phyloP scores from a whole-genome alignment of 2,888 invertebrate species.

The Bursaphelenchus okinawaensis region DNA sequence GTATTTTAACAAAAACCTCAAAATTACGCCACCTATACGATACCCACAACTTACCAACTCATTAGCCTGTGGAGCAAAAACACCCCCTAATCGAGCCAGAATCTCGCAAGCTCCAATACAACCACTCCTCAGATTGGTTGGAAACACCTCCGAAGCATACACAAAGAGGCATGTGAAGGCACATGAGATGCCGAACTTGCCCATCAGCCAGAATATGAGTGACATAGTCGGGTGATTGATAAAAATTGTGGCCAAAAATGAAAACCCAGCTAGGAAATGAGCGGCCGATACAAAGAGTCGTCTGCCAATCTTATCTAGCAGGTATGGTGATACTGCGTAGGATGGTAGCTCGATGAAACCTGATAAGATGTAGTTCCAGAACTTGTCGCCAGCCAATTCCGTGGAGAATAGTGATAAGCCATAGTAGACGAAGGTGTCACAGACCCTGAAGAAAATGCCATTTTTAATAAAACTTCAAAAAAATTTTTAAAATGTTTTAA shows the following conservation, averaged over 20 bases:
- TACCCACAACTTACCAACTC: conserved; percentile 1
- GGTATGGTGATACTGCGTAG: conserved; percentile 41
- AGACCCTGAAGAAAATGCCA: conserved; percentile 7
- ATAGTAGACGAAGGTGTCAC: conserved; percentile 39
- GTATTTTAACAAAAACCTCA: background rate
- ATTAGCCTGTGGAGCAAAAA: conserved; percentile 8
- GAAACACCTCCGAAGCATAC: conserved; percentile 45
- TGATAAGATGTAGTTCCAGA: conserved; percentile 37
- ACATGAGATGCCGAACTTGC: conserved; percentile 42
- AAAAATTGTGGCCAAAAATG: conserved; percentile 5
- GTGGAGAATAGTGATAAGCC: conserved; percentile 47
- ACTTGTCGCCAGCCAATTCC: conserved; percentile 43
- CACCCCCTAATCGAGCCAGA: conserved; percentile 10
- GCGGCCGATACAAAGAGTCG: conserved; percentile 20
- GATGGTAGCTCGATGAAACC: conserved; percentile 50
- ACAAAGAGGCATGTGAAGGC: conserved; percentile 49
- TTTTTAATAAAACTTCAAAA: background rate
- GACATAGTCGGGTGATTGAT: conserved; percentile 1
- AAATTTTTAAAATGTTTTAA: no score
- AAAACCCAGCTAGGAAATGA: conserved; percentile 16
- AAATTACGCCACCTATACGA: no score
- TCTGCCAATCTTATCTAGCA: conserved; percentile 33
- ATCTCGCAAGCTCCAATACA: conserved; percentile 39
- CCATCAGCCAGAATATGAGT: conserved; percentile 43
- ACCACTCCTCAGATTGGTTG: conserved; percentile 32